These are phyloP conservation scores for Aporrectodea caliginosa DNA, from an alignment of 1,140 invertebrate genomes.

Conservation along the genomic window DNA sequence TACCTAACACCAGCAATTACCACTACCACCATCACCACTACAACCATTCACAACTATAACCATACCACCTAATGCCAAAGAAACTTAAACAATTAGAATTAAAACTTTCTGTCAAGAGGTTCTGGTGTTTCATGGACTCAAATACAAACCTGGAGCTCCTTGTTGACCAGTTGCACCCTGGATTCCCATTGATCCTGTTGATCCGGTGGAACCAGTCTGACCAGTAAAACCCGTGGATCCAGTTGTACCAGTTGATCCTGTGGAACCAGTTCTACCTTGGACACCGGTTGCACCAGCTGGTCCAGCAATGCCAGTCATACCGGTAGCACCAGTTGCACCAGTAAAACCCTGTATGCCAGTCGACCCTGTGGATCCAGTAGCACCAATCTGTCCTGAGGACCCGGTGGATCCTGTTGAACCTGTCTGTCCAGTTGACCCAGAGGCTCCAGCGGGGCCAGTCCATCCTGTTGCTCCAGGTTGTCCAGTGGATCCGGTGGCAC, in stretches of 20 bases:
- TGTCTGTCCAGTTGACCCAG: not conserved
- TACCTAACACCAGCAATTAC: no score
- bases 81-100: no score
- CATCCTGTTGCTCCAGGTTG: conserved; percentile 5
- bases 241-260: not conserved
- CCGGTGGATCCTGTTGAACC: conserved; percentile 12
- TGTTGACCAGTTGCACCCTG: not conserved
- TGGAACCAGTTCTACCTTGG: not conserved
- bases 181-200: not conserved
- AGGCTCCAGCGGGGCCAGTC: not conserved
- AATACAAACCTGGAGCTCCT: not conserved
- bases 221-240: conserved; percentile 8
- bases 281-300: not conserved
- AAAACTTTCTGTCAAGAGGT: not conserved
- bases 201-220: conserved; percentile 1
- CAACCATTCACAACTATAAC: no score
- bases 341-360: not conserved
- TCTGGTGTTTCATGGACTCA: not conserved
- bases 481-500: conserved; percentile 10
- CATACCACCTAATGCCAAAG: no score
- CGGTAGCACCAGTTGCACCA: conserved; percentile 7
- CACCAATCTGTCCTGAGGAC: not conserved
- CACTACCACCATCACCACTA: no score
- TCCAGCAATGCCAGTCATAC: not conserved
- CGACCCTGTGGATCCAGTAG: conserved; percentile 9